Conservation (phyloP, 2,888 invertebrate species). For the Diadromus collaris region DNA sequence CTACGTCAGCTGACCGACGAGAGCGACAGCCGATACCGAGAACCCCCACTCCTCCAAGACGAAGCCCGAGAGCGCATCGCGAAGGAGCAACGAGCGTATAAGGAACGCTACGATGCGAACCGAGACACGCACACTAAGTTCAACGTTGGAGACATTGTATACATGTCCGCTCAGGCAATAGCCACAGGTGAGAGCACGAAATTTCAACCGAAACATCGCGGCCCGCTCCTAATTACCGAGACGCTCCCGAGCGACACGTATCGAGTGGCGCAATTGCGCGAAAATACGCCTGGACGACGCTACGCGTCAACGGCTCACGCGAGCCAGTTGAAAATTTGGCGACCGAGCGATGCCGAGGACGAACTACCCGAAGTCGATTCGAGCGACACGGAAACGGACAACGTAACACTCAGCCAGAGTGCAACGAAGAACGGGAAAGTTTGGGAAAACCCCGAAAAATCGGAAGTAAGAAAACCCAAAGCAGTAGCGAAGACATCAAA, state of each 20-base stretch:
- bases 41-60: slow-evolving; percentile 26
- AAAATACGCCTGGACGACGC: background rate
- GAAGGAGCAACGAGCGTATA: background rate
- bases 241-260: background rate
- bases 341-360: background rate
- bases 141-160: slow-evolving; percentile 36
- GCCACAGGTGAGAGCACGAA: slow-evolving; percentile 43
- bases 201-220: slow-evolving; percentile 13
- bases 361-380: background rate
- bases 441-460: background rate
- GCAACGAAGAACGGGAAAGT: background rate
- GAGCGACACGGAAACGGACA: background rate
- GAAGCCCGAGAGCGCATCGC: slow-evolving; percentile 17
- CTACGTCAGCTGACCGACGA: slow-evolving; percentile 28
- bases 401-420: background rate
- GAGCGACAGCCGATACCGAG: background rate
- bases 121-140: slow-evolving; percentile 20
- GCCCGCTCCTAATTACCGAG: background rate
- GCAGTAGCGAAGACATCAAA: background rate
- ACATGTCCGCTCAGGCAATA: slow-evolving; percentile 13
- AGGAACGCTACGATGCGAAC: slow-evolving; percentile 30
- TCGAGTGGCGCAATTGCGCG: background rate
- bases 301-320: background rate
- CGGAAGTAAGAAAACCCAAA: background rate
- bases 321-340: background rate